A percentile compares a stretch with the other conserved stretches of the same genome.
Evolutionary conservation across 2,888 invertebrate genomes (phyloP).

Genomic region (Harpagoxenus sublaevis): DNA sequence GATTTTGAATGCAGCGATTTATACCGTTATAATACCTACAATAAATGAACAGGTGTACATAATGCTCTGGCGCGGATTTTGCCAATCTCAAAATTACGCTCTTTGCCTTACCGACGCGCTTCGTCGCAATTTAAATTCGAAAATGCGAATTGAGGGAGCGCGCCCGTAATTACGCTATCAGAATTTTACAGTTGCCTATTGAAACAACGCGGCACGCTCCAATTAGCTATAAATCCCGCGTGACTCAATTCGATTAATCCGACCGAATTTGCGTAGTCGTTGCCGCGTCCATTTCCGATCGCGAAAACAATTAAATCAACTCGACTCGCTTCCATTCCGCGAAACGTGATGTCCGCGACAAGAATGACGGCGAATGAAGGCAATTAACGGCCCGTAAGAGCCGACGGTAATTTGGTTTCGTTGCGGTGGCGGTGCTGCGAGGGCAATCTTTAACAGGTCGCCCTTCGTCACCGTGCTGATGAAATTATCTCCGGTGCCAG

Average conservation of each 20-base stretch:
- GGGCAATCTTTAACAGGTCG: constrained; percentile 35
- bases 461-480: constrained; percentile 24
- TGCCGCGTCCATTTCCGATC: constrained; percentile 23
- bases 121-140: constrained; percentile 28
- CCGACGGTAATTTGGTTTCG: constrained; percentile 6
- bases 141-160: background rate
- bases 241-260: constrained; percentile 50
- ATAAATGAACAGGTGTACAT: background rate
- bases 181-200: constrained; percentile 49
- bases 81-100: constrained; percentile 13
- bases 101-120: background rate
- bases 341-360: constrained; percentile 21
- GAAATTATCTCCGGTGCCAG: constrained; percentile 31
- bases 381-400: constrained; percentile 2
- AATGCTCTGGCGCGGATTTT: background rate
- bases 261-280: constrained; percentile 48
- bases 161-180: constrained; percentile 43
- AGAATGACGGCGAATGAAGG: background rate
- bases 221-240: constrained; percentile 51
- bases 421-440: background rate
- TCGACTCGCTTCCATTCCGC: constrained; percentile 24
- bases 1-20: background rate
- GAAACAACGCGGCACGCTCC: constrained; percentile 38
- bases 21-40: background rate
- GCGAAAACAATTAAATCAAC: constrained; percentile 51